phyloP scores from a whole-genome alignment of 2,797 vertebrate genomes.

The Masticophis lateralis region DNA sequence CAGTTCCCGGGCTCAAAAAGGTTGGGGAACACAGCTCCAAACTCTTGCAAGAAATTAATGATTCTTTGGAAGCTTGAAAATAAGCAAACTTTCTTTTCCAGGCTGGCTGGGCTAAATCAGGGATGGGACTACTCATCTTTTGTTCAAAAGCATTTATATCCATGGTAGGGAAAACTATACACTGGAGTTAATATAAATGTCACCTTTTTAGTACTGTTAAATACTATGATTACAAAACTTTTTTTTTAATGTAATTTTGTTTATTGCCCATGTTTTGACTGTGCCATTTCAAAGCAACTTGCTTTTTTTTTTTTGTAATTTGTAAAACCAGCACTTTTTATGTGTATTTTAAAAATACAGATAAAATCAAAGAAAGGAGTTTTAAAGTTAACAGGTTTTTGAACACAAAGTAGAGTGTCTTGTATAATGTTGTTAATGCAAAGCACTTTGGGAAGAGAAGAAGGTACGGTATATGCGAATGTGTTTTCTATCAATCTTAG shows the following conservation, averaged over 20 bases:
- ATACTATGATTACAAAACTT: slow-evolving; percentile 35
- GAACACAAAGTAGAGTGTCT: slow-evolving; percentile 65
- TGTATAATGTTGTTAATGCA: slow-evolving; percentile 73
- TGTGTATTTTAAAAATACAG: slow-evolving; percentile 37
- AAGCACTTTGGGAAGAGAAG: slow-evolving; percentile 71
- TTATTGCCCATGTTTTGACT: slow-evolving; percentile 47
- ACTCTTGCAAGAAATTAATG: not conserved
- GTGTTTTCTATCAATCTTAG: slow-evolving; percentile 69
- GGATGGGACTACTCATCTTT: not conserved
- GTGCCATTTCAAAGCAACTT: slow-evolving; percentile 53
- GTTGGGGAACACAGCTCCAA: not conserved
- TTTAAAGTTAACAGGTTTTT: slow-evolving; percentile 59
- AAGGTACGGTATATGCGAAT: slow-evolving; percentile 56
- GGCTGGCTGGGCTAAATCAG: not conserved
- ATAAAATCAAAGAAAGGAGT: slow-evolving; percentile 48
- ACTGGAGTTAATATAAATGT: slow-evolving; percentile 46
- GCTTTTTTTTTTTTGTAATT: slow-evolving; percentile 37
- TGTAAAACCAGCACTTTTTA: slow-evolving; percentile 61
- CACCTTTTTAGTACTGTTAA: slow-evolving; percentile 15
- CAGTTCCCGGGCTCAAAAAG: not conserved
- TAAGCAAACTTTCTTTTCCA: not conserved
- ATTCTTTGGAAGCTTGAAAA: not conserved
- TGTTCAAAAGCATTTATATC: slow-evolving; percentile 27
- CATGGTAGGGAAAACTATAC: slow-evolving; percentile 35
- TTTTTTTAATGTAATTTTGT: slow-evolving; percentile 43